Evolutionary conservation across 2,888 invertebrate species (phyloP).

Genomic region (Drosophila macrospina): DNA sequence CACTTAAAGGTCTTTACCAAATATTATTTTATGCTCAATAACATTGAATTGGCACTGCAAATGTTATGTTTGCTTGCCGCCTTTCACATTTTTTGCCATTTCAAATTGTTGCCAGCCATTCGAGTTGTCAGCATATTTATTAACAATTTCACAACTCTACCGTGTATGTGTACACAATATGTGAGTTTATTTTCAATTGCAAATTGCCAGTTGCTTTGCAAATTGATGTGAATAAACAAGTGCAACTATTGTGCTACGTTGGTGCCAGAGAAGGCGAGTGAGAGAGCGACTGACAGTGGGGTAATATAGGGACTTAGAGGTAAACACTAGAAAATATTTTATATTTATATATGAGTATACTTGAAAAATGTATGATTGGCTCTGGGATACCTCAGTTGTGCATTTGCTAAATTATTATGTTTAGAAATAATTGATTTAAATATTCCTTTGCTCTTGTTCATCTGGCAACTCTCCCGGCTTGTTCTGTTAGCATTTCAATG

Average conservation of each 20-base stretch:
- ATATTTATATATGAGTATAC: background rate
- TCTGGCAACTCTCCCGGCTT: background rate
- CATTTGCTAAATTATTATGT: background rate
- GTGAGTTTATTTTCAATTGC: conserved; percentile 39
- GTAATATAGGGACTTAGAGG: background rate
- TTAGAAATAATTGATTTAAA: background rate
- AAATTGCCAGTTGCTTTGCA: conserved; percentile 26
- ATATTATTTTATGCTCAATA: conserved; percentile 57
- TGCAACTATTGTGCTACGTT: conserved; percentile 2
- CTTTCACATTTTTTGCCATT: conserved; percentile 12
- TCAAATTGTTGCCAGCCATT: conserved; percentile 2
- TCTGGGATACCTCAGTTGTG: background rate
- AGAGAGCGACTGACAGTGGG: background rate
- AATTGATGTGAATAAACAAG: conserved; percentile 37
- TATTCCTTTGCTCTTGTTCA: background rate
- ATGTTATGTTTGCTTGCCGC: conserved; percentile 23
- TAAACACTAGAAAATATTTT: conserved; percentile 6
- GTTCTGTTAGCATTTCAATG: background rate
- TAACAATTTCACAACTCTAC: conserved; percentile 31
- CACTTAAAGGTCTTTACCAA: conserved; percentile 38
- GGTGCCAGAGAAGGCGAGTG: background rate
- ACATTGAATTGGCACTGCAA: conserved; percentile 27
- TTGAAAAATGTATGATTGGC: conserved; percentile 2
- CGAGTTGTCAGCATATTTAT: conserved; percentile 32
- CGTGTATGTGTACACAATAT: conserved; percentile 12